Conservation (phyloP, 1,140 invertebrate species). For the Micrasema longulum region DNA sequence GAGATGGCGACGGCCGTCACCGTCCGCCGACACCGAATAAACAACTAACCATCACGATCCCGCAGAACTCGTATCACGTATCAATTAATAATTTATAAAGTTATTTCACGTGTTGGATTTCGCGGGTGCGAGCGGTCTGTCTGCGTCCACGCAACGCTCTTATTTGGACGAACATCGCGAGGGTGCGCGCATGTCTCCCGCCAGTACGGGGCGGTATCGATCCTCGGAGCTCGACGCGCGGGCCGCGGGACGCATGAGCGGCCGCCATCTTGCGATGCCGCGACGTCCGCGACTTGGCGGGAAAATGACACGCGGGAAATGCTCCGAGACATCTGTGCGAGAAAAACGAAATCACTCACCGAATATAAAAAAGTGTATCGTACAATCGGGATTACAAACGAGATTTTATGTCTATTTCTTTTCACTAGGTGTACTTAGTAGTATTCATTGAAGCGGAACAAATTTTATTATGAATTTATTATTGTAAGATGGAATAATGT, state of each 20-base stretch:
- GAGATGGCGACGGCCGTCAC: neutral
- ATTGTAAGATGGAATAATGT: too few relatives aligned
- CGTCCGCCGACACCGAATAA: neutral
- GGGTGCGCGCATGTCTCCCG: slow-evolving; percentile 43
- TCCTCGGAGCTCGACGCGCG: slow-evolving; percentile 9
- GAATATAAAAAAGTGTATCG: neutral
- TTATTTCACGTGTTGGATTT: slow-evolving; percentile 37
- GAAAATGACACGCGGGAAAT: slow-evolving; percentile 28
- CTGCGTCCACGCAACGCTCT: slow-evolving; percentile 39
- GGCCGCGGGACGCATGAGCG: slow-evolving; percentile 26
- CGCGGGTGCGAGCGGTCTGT: slow-evolving; percentile 40
- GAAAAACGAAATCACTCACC: neutral
- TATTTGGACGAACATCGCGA: slow-evolving; percentile 39
- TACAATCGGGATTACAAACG: neutral
- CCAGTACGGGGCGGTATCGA: slow-evolving; percentile 30
- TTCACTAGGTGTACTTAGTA: too few relatives aligned
- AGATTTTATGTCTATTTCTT: too few relatives aligned
- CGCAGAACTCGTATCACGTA: neutral
- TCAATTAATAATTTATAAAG: slow-evolving; percentile 29
- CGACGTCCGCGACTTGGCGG: slow-evolving; percentile 13
- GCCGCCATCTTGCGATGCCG: slow-evolving; percentile 39
- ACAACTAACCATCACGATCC: slow-evolving; percentile 7
- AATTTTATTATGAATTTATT: too few relatives aligned
- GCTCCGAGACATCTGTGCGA: slow-evolving; percentile 15
- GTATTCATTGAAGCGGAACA: too few relatives aligned